phyloP scores from a whole-genome alignment of 2,888 invertebrate species.

The Drosophila borborema region DNA sequence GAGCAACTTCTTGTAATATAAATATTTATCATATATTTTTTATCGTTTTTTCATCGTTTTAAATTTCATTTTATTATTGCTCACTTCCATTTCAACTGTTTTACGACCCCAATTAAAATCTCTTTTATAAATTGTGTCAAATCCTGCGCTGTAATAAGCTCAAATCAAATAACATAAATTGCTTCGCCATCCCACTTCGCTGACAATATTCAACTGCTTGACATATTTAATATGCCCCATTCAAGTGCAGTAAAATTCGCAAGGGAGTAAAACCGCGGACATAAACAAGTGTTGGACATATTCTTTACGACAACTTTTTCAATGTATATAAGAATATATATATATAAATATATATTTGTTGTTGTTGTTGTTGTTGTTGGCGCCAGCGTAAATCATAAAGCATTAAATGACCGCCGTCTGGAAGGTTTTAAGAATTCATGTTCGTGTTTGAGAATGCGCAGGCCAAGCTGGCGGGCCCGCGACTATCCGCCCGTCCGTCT shows the following conservation, averaged over 20 bases:
- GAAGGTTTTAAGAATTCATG: conserved; percentile 10
- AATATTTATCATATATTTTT: not conserved
- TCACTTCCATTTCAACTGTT: not conserved
- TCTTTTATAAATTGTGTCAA: conserved; percentile 1
- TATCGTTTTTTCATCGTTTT: no score
- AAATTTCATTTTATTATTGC: not conserved
- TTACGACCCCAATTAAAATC: conserved; percentile 1
- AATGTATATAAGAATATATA: not conserved
- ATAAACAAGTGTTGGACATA: conserved; percentile 73
- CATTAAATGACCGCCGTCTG: conserved; percentile 54
- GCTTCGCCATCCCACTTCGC: no score
- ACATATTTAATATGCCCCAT: conserved; percentile 40
- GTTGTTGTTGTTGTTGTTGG: conserved; percentile 32
- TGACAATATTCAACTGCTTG: conserved; percentile 8
- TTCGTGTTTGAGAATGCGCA: conserved; percentile 59
- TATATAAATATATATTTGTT: not conserved
- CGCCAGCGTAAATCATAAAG: conserved; percentile 69
- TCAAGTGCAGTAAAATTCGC: conserved; percentile 22
- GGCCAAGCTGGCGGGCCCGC: conserved; percentile 40
- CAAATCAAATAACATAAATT: not conserved
- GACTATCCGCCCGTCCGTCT: conserved; percentile 16
- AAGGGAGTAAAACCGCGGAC: conserved; percentile 35
- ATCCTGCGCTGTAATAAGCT: not conserved
- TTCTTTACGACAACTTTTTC: conserved; percentile 69
- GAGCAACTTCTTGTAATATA: not conserved